A percentile compares a stretch with the other conserved stretches of the same genome.
Evolutionary conservation across 2,113 vertebrate species (phyloP).

Genomic region (Myocastor coypus): DNA sequence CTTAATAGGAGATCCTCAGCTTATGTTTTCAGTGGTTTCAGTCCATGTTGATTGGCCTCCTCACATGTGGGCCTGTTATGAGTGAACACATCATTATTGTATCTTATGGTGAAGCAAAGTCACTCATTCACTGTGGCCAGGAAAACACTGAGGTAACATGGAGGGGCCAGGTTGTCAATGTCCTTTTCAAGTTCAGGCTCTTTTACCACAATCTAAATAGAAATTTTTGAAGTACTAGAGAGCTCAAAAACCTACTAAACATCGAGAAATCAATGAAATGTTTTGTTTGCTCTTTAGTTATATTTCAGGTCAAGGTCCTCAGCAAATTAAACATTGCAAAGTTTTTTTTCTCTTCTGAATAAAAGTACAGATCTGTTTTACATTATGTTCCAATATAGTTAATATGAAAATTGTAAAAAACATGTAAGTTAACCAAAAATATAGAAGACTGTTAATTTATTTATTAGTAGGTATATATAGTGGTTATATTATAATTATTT

Average conservation of each 20-base stretch:
- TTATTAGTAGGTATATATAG: not conserved
- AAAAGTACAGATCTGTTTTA: not conserved
- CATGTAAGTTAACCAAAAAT: not conserved
- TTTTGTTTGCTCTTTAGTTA: not conserved
- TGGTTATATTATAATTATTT: too few species aligned
- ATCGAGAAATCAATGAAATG: not conserved
- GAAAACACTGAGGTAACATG: not conserved
- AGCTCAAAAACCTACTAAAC: not conserved
- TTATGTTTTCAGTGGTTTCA: not conserved
- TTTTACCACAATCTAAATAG: not conserved
- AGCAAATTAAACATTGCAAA: not conserved
- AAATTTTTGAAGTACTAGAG: not conserved
- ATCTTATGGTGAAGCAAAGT: too few species aligned
- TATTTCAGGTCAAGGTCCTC: not conserved
- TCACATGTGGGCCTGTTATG: not conserved
- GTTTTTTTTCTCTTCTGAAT: not conserved
- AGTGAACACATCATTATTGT: not conserved
- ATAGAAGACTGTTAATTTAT: not conserved
- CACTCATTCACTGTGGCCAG: not conserved
- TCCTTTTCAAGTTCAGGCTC: fast-evolving
- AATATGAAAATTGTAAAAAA: not conserved
- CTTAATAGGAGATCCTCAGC: not conserved
- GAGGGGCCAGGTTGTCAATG: not conserved
- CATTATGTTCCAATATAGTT: not conserved
- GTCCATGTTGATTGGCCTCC: not conserved